These are phyloP conservation scores for Tenthredo scrophulariae DNA, from an alignment of 2,888 invertebrate species.

Conservation along the genomic window DNA sequence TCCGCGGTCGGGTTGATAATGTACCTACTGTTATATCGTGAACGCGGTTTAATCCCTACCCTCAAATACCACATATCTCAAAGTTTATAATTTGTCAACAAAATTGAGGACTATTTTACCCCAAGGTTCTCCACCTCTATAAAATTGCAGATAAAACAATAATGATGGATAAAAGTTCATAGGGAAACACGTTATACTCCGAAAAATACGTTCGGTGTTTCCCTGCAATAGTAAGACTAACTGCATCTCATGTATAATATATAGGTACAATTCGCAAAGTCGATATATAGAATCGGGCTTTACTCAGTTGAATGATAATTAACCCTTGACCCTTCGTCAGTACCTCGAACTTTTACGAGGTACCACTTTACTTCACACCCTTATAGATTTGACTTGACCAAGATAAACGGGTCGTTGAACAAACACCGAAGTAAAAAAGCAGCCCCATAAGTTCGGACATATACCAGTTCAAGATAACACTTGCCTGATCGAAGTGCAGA, in stretches of 20 bases:
- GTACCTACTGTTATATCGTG: neutral
- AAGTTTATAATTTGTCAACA: neutral
- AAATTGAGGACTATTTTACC: neutral
- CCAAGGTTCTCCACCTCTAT: neutral
- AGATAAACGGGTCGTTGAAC: neutral
- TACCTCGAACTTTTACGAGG: neutral
- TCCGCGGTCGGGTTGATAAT: neutral
- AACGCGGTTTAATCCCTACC: neutral
- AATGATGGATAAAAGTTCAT: neutral
- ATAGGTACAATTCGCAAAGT: neutral
- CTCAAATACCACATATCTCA: neutral
- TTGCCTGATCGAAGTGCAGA: constrained; percentile 32
- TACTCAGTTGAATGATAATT: constrained; percentile 7
- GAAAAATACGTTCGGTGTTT: neutral
- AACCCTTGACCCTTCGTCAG: neutral
- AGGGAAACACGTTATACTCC: neutral
- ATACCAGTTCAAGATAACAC: constrained; percentile 2
- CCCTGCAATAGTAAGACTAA: neutral
- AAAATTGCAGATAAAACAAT: neutral
- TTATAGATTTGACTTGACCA: neutral
- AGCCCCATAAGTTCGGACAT: neutral
- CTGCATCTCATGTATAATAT: neutral
- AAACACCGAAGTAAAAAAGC: neutral
- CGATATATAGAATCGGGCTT: neutral
- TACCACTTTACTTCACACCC: neutral